Percentiles rank a stretch among this genome's conserved stretches.
phyloP scores from a whole-genome alignment of 2,888 invertebrate species.

The Galeopsomyia nigrocyanea region DNA sequence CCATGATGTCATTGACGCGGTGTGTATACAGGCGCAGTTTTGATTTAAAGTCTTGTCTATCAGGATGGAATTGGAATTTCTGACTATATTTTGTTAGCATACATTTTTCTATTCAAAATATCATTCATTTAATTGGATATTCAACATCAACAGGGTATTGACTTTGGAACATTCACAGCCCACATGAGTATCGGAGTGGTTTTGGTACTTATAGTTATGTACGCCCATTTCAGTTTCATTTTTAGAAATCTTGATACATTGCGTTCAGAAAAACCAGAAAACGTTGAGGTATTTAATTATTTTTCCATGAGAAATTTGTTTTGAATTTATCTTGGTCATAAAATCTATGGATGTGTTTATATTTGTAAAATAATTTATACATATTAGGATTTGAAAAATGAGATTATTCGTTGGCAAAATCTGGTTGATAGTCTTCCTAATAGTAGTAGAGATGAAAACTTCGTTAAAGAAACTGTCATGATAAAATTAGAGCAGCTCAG shows the following conservation, averaged over 20 bases:
- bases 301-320: too few species aligned
- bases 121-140: not conserved
- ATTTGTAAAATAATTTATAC: not conserved
- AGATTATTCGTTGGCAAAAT: conserved; percentile 87
- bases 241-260: conserved; percentile 80
- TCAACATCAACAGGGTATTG: conserved; percentile 78
- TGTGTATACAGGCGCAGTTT: conserved; percentile 57
- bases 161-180: conserved; percentile 83
- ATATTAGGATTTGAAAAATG: conserved; percentile 80
- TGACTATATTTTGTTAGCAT: not conserved
- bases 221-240: conserved; percentile 79
- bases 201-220: conserved; percentile 77
- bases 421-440: conserved; percentile 83
- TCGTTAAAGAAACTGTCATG: conserved; percentile 82
- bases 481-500: conserved; percentile 81
- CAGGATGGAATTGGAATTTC: not conserved
- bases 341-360: too few species aligned
- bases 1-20: conserved; percentile 76
- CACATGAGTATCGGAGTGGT: conserved; percentile 86
- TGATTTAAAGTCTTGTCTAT: conserved; percentile 59
- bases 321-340: too few species aligned
- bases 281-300: conserved; percentile 69
- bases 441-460: conserved; percentile 86
- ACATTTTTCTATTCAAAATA: too few species aligned
- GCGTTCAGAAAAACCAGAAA: conserved; percentile 80